Base-by-base conservation (phyloP, 2,797 vertebrate species). In the Zenarchopterus dispar region DNA sequence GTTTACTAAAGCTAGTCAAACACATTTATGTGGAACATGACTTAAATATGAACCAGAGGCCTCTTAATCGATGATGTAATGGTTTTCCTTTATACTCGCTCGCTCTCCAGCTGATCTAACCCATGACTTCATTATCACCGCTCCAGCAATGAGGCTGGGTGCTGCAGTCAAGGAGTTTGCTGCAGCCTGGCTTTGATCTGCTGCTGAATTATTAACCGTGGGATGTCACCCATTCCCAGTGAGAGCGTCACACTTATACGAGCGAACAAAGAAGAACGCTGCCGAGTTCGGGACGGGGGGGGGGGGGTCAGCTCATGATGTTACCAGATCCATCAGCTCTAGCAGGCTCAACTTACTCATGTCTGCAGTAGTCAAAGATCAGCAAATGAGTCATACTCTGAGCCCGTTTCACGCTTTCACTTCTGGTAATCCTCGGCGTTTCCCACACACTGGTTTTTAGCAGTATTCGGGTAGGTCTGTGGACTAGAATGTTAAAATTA, bases 171-270 rank as follows among this genome's bases (percentile, higher is more conserved):
- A 70, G 69, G 72, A 53, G 81, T 83, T 72, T 62, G 26, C 76
- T 50, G 70, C 78, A 76, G 70, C 66, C 46, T 81, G 74, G 59
- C 45, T 81, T 84, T 79, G 75, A 80, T 86, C 89, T 81, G 43
- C 70, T 24, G 75, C 48, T 74, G 56, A 88, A 84, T 83, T 85
- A 80, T 80, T 78, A 73, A 82, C 54, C 8, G 36, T 13, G 19
- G 21, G n/a, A 71, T 24, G 50, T 73, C 59, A 50, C 46, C 43
- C 36, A 0, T 39, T 52, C 23, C 62, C 62, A 43, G 51, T 7
- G 63, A 67, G 44, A 55, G 76, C 46, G 73, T 67, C 54, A 41
- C 33, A 31, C 43, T 56, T 19, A 21, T 21, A 55, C 54, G 56
- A 50, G 36, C 55, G 17, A 75, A 54, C 16, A 2, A 56, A 60